A percentile compares a stretch with the other conserved stretches of the same genome.
These are phyloP conservation scores for Odocoileus virginianus DNA, from an alignment of 2,113 vertebrate genomes.

Conservation along the genomic window DNA sequence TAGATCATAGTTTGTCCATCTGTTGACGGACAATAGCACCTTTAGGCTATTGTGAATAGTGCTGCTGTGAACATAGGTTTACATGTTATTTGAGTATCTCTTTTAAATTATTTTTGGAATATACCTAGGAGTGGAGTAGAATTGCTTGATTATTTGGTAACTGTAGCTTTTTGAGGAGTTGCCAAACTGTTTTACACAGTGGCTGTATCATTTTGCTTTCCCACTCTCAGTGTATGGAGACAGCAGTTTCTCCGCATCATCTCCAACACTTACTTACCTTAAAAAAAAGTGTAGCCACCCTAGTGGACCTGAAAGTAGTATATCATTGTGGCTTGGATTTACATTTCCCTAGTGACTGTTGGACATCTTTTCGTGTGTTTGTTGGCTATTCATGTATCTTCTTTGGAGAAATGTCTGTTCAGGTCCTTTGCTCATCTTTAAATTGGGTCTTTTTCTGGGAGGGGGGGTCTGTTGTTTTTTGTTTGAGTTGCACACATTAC, in stretches of 20 bases:
- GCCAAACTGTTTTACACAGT: background rate
- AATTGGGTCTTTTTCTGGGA: background rate
- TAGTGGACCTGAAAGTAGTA: background rate
- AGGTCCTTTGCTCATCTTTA: background rate
- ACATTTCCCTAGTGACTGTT: background rate
- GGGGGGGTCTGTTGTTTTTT: background rate
- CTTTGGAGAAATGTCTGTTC: background rate
- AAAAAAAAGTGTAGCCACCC: background rate
- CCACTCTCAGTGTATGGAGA: background rate
- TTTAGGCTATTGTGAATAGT: background rate
- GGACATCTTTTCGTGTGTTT: background rate
- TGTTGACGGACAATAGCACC: background rate
- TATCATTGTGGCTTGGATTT: slow-evolving; percentile 3
- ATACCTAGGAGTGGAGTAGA: background rate
- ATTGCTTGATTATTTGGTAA: background rate
- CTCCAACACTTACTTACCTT: background rate
- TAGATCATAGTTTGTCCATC: background rate
- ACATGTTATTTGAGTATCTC: background rate
- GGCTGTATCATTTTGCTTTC: background rate
- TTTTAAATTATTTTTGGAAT: background rate
- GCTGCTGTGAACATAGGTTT: background rate
- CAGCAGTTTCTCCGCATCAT: background rate
- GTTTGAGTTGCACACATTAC: background rate
- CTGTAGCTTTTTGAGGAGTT: background rate
- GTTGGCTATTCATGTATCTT: background rate